Conservation (phyloP, 23 tunicate species). For the Styela plicata region DNA sequence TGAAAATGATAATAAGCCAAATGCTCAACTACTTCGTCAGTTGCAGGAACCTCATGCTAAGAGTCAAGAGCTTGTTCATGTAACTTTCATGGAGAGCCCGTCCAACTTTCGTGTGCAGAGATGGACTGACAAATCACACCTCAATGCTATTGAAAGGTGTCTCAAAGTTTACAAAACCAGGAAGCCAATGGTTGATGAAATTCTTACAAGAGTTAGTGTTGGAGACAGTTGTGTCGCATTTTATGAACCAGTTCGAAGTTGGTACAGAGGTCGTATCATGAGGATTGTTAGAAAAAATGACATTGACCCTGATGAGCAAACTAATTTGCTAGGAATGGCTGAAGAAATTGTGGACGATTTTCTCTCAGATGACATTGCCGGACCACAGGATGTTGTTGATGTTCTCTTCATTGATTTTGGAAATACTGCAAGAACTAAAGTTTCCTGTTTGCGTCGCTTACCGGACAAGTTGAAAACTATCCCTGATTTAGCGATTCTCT, state of each 20-base stretch:
- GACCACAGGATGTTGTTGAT: slow-evolving; percentile 47
- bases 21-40: neutral
- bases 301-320: neutral
- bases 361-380: neutral
- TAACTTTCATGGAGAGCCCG: slow-evolving; percentile 39
- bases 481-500: slow-evolving; percentile 54
- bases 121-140: slow-evolving; percentile 32
- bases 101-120: slow-evolving; percentile 57
- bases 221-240: slow-evolving; percentile 62
- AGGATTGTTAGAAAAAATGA: neutral
- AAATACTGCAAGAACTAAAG: slow-evolving; percentile 40
- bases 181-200: slow-evolving; percentile 22
- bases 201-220: slow-evolving; percentile 22
- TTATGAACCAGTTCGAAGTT: slow-evolving; percentile 17
- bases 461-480: slow-evolving; percentile 36
- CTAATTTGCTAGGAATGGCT: too few relatives aligned
- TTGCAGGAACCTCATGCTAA: slow-evolving; percentile 36
- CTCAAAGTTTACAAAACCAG: slow-evolving; percentile 27
- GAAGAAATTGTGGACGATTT: neutral
- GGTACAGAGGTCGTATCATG: slow-evolving; percentile 57
- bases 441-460: slow-evolving; percentile 52
- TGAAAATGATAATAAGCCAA: neutral
- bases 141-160: slow-evolving; percentile 24
- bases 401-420: slow-evolving; percentile 60
- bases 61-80: slow-evolving; percentile 62